Evolutionary conservation across 2,113 vertebrate species (phyloP).

Genomic region (Siniperca knerii): DNA sequence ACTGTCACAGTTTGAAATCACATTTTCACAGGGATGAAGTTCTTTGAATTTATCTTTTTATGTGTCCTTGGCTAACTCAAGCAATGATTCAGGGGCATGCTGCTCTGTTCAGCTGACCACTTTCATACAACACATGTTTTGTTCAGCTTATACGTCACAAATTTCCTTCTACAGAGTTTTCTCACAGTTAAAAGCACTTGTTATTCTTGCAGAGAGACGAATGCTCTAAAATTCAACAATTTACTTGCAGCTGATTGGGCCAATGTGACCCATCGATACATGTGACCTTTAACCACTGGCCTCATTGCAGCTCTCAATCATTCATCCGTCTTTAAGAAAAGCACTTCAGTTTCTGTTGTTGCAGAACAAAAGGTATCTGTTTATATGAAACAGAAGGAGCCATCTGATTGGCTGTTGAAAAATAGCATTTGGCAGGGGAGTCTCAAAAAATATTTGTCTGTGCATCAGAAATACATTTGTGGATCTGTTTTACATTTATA

Average conservation of each 20-base stretch:
- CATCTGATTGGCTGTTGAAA: no score
- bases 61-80: slow-evolving; percentile 42
- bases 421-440: no score
- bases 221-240: background rate
- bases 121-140: slow-evolving; percentile 60
- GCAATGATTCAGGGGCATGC: slow-evolving; percentile 21
- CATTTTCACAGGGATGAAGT: slow-evolving; percentile 28
- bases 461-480: no score
- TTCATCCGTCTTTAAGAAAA: background rate
- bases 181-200: slow-evolving; percentile 20
- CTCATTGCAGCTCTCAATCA: background rate
- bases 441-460: no score
- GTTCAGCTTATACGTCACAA: slow-evolving; percentile 58
- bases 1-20: slow-evolving; percentile 31
- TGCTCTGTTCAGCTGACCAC: slow-evolving; percentile 66
- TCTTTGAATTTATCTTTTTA: slow-evolving; percentile 33
- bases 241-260: background rate
- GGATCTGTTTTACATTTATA: no score
- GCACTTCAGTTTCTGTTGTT: accelerated
- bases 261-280: background rate
- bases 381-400: no score
- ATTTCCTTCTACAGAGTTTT: slow-evolving; percentile 17
- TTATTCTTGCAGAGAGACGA: background rate
- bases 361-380: no score
- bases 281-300: background rate